These are phyloP conservation scores for Hemistola chrysoprasaria DNA, from an alignment of 2,888 invertebrate species.

Conservation along the genomic window DNA sequence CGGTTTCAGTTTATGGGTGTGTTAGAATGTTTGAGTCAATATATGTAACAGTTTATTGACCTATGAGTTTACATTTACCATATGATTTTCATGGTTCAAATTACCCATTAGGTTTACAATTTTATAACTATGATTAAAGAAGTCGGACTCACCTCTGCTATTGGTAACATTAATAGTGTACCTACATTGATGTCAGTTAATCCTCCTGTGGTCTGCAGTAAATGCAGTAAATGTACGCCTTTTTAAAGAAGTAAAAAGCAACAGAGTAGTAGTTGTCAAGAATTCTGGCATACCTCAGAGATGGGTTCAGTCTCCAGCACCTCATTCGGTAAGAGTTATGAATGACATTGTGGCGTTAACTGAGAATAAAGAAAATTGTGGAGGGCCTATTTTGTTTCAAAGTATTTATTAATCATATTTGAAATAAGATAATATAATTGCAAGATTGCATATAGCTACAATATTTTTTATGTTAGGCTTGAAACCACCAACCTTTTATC, in stretches of 20 bases:
- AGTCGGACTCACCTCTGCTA: no score
- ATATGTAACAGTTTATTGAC: constrained; percentile 22
- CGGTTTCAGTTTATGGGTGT: constrained; percentile 28
- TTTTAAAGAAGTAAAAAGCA: background rate
- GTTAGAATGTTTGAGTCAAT: constrained; percentile 22
- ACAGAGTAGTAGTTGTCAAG: background rate
- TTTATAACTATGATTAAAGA: no score
- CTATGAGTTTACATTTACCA: background rate
- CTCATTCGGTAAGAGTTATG: constrained; percentile 21
- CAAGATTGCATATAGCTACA: no score
- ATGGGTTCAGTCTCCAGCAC: constrained; percentile 14
- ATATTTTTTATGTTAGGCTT: no score
- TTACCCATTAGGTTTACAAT: no score
- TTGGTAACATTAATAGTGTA: no score
- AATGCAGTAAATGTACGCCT: no score
- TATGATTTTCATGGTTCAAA: no score
- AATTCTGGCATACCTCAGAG: constrained; percentile 10
- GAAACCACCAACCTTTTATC: no score
- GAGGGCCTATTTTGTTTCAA: background rate
- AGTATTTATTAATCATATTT: background rate
- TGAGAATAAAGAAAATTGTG: background rate
- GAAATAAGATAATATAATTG: no score
- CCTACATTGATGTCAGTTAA: no score
- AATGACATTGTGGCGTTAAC: constrained; percentile 21
- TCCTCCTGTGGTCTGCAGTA: no score